These are phyloP conservation scores for Drosophila engyochracea DNA, from an alignment of 2,888 invertebrate genomes.

Conservation along the genomic window DNA sequence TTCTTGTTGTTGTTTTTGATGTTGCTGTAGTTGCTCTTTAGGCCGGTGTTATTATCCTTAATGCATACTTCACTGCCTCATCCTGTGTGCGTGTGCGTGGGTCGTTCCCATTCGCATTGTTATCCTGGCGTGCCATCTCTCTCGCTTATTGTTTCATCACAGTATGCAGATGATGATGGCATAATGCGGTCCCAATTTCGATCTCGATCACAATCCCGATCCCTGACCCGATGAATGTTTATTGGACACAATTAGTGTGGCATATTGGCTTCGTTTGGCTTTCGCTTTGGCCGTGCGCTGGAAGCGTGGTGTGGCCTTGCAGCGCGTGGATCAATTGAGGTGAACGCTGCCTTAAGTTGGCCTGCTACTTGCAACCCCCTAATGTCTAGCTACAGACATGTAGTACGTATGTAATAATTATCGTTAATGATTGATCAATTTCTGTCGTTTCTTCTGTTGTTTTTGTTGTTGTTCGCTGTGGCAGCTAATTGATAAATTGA, in stretches of 20 bases:
- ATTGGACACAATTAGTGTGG: slow-evolving; percentile 79
- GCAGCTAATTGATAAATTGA: slow-evolving; percentile 32
- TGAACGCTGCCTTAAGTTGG: slow-evolving; percentile 31
- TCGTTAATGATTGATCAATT: slow-evolving; percentile 42
- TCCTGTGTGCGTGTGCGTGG: slow-evolving; percentile 76
- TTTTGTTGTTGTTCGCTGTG: slow-evolving; percentile 17
- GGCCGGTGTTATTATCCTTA: slow-evolving; percentile 79
- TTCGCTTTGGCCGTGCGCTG: slow-evolving; percentile 55
- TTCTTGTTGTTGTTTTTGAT: slow-evolving; percentile 34
- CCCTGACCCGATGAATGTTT: slow-evolving; percentile 69
- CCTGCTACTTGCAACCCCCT: slow-evolving; percentile 38
- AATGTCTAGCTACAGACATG: neutral
- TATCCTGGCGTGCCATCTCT: slow-evolving; percentile 78
- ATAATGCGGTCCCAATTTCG: slow-evolving; percentile 59
- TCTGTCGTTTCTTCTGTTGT: neutral
- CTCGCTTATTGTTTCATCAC: slow-evolving; percentile 79
- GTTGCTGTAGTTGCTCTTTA: slow-evolving; percentile 68
- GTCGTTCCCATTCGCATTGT: slow-evolving; percentile 64
- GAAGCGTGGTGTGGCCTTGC: slow-evolving; percentile 53
- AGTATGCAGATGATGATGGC: slow-evolving; percentile 80
- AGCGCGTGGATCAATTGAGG: slow-evolving; percentile 51
- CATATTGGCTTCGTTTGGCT: slow-evolving; percentile 70
- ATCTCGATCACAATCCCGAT: slow-evolving; percentile 22
- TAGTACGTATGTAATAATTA: slow-evolving; percentile 15
- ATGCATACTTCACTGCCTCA: slow-evolving; percentile 80